These are phyloP conservation scores for Orthosia incerta DNA, from an alignment of 2,888 invertebrate genomes.

Conservation along the genomic window DNA sequence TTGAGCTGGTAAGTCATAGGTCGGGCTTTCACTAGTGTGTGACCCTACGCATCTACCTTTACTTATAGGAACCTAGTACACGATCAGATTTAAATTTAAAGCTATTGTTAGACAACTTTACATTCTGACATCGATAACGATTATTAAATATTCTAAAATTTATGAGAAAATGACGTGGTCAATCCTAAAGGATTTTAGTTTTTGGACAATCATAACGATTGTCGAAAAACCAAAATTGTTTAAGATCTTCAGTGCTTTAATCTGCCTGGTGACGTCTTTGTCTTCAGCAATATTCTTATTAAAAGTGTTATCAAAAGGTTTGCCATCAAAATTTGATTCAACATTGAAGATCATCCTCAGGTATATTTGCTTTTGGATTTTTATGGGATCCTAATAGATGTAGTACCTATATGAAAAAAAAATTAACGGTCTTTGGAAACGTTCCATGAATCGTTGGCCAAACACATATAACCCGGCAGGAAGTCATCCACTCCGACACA, in stretches of 20 bases:
- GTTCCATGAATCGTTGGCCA: background rate
- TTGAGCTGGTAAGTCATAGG: conserved; percentile 50
- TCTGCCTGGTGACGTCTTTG: background rate
- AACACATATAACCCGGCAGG: background rate
- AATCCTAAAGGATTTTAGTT: too few species aligned
- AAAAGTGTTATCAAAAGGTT: background rate
- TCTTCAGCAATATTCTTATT: background rate
- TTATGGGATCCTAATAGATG: background rate
- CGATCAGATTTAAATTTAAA: conserved; percentile 2
- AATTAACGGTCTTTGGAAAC: background rate
- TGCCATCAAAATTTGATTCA: background rate
- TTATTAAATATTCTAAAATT: too few species aligned
- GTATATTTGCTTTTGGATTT: background rate
- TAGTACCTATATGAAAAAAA: too few species aligned
- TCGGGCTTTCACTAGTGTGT: conserved; percentile 61
- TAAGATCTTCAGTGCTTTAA: too few species aligned
- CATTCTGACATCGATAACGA: too few species aligned
- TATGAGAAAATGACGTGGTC: too few species aligned
- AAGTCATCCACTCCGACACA: conserved; percentile 8
- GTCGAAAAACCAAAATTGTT: too few species aligned
- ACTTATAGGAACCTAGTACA: conserved; percentile 13
- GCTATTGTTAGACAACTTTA: background rate
- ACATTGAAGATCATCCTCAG: background rate
- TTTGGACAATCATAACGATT: too few species aligned
- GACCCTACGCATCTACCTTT: conserved; percentile 42